phyloP scores from a whole-genome alignment of 2,113 vertebrate species.

The Todiramphus chloris region DNA sequence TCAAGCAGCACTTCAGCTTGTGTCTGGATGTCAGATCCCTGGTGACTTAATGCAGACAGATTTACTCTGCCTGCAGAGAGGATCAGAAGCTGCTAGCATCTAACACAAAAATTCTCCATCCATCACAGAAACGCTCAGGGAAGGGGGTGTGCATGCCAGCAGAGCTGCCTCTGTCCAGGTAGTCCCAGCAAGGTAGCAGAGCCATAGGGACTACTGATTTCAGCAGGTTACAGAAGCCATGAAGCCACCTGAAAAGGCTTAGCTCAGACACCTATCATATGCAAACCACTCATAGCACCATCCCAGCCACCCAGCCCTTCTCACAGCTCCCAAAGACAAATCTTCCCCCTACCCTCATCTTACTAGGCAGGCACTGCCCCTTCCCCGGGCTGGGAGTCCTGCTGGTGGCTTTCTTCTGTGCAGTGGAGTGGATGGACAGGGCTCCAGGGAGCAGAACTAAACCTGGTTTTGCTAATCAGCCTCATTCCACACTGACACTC shows the following conservation, averaged over 20 bases:
- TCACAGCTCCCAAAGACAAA: neutral
- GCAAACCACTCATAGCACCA: neutral
- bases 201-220: neutral
- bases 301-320: neutral
- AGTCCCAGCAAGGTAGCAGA: neutral
- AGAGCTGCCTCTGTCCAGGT: neutral
- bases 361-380: neutral
- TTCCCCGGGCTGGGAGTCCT: neutral
- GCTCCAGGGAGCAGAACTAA: neutral
- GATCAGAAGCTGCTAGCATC: neutral
- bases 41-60: neutral
- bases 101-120: neutral
- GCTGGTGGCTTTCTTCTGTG: neutral
- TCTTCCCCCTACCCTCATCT: no score
- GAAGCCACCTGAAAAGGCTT: neutral
- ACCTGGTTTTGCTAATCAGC: neutral
- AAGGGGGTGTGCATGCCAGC: neutral
- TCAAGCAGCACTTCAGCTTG: rapidly evolving
- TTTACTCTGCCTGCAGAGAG: neutral
- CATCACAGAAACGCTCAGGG: neutral
- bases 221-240: rapidly evolving
- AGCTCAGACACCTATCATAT: neutral
- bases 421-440: neutral
- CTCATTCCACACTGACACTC: neutral
- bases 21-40: neutral